Evolutionary conservation across 2,113 vertebrate genomes (phyloP).

Genomic region (Trichomycterus rosablanca): DNA sequence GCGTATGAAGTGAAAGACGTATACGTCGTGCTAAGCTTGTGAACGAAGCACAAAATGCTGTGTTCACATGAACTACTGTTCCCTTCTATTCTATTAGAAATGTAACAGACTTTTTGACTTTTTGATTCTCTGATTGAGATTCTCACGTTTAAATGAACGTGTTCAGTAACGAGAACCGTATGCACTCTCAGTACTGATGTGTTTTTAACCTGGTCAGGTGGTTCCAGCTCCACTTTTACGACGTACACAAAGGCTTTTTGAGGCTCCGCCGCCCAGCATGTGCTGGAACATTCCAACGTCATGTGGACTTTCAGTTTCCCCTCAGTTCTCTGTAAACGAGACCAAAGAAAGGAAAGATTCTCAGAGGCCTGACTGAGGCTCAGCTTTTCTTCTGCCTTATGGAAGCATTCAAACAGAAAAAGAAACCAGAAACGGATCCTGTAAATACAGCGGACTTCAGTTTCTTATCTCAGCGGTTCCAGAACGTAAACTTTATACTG

Average conservation of each 20-base stretch:
- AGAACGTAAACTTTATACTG: no score
- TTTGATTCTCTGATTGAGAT: neutral
- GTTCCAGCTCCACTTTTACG: neutral
- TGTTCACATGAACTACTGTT: no score
- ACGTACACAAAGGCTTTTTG: constrained; percentile 2
- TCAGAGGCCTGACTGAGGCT: neutral
- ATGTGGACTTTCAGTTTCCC: constrained; percentile 36
- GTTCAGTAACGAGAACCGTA: no score
- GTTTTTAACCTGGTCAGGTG: constrained; percentile 5
- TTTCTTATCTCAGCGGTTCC: no score
- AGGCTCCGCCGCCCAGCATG: constrained; percentile 2
- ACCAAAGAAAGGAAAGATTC: constrained; percentile 3
- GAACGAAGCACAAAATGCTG: no score
- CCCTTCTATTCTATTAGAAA: no score
- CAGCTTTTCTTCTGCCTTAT: neutral
- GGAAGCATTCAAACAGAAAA: neutral
- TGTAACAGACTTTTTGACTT: no score
- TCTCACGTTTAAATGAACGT: neutral
- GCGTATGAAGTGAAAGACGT: no score
- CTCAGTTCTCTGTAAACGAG: neutral
- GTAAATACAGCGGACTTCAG: no score
- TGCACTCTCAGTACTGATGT: neutral
- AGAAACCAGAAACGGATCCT: neutral
- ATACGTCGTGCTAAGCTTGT: no score
- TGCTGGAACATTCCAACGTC: constrained; percentile 46